Evolutionary conservation across 2,888 invertebrate species (phyloP).

Genomic region (Drosophila ustulata): DNA sequence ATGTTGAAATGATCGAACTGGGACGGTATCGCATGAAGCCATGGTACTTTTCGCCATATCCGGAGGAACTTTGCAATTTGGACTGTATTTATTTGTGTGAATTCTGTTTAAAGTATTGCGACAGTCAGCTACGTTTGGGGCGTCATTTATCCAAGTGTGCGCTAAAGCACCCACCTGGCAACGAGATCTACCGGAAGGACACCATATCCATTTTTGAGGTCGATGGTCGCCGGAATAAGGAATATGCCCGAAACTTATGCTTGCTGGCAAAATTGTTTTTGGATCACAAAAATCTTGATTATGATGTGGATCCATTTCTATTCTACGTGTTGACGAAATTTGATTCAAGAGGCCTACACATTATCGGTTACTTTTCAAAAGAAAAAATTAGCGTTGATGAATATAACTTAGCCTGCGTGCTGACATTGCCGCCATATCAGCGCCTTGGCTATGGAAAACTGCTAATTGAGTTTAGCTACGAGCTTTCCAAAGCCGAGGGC

Average conservation of each 20-base stretch:
- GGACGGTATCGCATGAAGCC: constrained; percentile 97
- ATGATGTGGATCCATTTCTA: constrained; percentile 99
- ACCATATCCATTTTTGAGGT: constrained; percentile 99
- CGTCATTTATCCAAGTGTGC: constrained; percentile 96
- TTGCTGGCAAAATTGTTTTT: constrained; percentile 97
- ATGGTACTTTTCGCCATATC: constrained; percentile 99
- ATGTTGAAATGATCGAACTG: constrained; percentile 98
- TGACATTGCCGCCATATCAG: constrained; percentile 99
- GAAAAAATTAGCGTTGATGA: constrained; percentile 99
- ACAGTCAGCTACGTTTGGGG: constrained; percentile 97
- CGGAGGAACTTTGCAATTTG: constrained; percentile 95
- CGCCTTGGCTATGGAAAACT: constrained; percentile 99
- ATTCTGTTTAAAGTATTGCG: constrained; percentile 98
- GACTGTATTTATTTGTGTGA: constrained; percentile 99
- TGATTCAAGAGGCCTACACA: constrained; percentile 97
- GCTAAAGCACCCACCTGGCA: constrained; percentile 94
- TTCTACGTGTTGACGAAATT: constrained; percentile 95
- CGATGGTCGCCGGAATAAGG: constrained; percentile 98
- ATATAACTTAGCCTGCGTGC: constrained; percentile 99
- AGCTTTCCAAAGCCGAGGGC: constrained; percentile 97
- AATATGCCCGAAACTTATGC: constrained; percentile 98
- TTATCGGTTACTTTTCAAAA: constrained; percentile 99
- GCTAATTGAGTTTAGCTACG: constrained; percentile 99
- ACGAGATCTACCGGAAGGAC: constrained; percentile 97
- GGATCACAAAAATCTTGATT: constrained; percentile 99